A percentile compares a stretch with the other conserved stretches of the same genome.
Conservation (phyloP, 2,888 invertebrate genomes). For the Rotaria macrura region DNA sequence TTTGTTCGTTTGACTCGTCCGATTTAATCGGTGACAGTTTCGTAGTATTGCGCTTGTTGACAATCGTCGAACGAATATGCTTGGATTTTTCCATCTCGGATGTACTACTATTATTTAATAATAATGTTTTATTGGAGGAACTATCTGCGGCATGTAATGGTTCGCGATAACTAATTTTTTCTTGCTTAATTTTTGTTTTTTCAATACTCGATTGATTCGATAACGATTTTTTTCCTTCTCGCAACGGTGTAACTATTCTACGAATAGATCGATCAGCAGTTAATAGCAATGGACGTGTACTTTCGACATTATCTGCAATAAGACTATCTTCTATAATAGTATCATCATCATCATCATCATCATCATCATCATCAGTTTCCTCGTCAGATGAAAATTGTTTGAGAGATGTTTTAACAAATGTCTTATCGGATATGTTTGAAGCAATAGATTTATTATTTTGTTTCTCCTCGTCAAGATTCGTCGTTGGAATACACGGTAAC, state of each 20-base stretch:
- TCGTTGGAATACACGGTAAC: neutral
- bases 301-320: neutral
- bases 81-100: neutral
- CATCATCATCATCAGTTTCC: neutral
- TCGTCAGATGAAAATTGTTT: neutral
- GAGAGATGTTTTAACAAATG: slow-evolving; percentile 12
- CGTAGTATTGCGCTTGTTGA: neutral
- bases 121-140: neutral
- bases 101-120: neutral
- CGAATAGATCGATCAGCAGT: slow-evolving; percentile 17
- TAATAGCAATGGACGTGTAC: neutral
- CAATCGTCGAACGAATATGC: neutral
- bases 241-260: neutral
- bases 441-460: neutral
- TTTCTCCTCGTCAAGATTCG: neutral
- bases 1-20: neutral
- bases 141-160: neutral
- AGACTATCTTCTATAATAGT: neutral
- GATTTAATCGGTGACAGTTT: neutral
- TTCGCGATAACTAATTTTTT: neutral
- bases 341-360: neutral
- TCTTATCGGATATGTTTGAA: neutral
- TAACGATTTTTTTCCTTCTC: neutral
- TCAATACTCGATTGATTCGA: neutral
- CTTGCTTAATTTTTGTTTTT: neutral